phyloP scores from a whole-genome alignment of 2,113 vertebrate species.

The Myrmecobius fasciatus region DNA sequence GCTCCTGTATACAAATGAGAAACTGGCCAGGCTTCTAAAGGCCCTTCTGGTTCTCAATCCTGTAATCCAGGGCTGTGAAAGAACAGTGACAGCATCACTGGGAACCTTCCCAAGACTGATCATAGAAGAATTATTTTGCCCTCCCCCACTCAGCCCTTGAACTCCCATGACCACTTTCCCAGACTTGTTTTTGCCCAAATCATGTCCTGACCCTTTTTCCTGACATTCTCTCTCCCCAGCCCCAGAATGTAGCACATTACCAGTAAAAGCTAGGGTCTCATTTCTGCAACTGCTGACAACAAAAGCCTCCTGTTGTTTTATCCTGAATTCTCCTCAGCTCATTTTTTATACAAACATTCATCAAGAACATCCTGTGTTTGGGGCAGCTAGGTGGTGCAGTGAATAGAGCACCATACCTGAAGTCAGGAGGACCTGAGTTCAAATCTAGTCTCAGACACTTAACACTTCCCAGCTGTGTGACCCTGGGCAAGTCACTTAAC shows the following conservation, averaged over 20 bases:
- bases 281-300: neutral
- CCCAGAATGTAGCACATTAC: neutral
- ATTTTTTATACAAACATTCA: neutral
- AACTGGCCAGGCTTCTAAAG: neutral
- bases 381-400: too few species aligned
- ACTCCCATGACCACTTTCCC: neutral
- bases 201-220: neutral
- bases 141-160: neutral
- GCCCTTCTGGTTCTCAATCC: neutral
- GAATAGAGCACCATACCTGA: too few species aligned
- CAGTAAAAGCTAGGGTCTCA: neutral
- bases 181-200: neutral
- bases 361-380: neutral
- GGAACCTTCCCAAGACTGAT: neutral
- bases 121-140: neutral
- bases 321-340: neutral
- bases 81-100: too few species aligned
- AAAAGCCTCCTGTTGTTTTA: neutral
- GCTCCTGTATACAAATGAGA: too few species aligned
- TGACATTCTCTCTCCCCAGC: neutral
- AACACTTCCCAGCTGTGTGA: too few species aligned
- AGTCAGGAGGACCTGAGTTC: too few species aligned
- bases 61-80: neutral
- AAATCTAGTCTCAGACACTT: too few species aligned
- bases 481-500: too few species aligned